Evolutionary conservation across 2,797 vertebrate species (phyloP), one percentile per base, ranked within the genome.

Genomic region (Knipowitschia caucasica): DNA sequence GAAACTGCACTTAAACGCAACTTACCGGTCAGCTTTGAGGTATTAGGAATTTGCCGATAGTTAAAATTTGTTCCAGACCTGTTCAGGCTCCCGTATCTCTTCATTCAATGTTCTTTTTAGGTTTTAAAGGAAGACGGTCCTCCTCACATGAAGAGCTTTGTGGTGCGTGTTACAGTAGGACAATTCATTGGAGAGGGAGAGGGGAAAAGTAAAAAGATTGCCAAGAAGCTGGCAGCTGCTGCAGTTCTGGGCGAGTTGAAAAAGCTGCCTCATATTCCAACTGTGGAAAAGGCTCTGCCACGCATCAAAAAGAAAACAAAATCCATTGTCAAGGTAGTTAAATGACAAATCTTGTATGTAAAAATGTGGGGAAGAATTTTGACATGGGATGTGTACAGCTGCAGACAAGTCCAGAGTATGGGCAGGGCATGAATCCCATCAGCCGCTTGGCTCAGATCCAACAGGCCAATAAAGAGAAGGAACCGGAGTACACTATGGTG

Each of bases 241-340:
- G 93, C 94, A 0, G 95, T 94, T 56, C 86, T 99, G 39, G 92
- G 91, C 64, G 94, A 96, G 72, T 83, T 99, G 67, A 93, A 89
- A 75, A 93, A 89, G 78, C 83, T 99, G 17, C 95, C 97, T 0
- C 95, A 93, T 8, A 89, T 98, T 71, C 95, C 95, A 42, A 84
- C 80, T 0, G 88, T 92, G 29, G 96, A 98, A 82, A 98, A 95
- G 81, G 93, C 92, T 73, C 93, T 94, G 71, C 95, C 95, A 34
- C 93, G 95, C 78, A 97, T 98, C 82, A 99, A 99, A 91, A 99
- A 98, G 95, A 99, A 99, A 96, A 94, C 93, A 58, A 99, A 95
- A 82, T 95, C 96, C 59, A 94, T 96, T 77, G 93, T 96, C 71
- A 97, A 98, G 93, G 97, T 99, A 81, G 50, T 18, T 2, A 17